Evolutionary conservation across 2,113 vertebrate species (phyloP).

Genomic region (Panurus biarmicus): DNA sequence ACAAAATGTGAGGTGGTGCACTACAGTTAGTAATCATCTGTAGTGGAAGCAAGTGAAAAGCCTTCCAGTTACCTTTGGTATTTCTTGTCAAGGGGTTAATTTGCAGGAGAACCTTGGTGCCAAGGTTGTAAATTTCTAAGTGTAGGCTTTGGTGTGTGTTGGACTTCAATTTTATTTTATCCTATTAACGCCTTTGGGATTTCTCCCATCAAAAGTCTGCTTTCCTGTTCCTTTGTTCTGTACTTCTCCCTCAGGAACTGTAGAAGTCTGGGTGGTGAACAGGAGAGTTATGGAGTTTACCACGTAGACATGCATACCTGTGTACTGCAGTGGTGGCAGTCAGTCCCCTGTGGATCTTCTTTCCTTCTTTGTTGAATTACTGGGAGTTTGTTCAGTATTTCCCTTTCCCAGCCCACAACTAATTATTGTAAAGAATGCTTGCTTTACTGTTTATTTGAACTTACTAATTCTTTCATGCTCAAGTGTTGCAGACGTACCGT

Average conservation of each 20-base stretch:
- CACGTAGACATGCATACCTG: fast-evolving
- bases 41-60: neutral
- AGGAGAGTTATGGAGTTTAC: neutral
- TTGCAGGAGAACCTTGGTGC: neutral
- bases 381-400: neutral
- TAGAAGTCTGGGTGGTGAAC: neutral
- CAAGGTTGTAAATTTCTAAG: neutral
- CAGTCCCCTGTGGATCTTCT: neutral
- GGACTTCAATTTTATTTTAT: neutral
- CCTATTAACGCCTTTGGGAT: neutral
- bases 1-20: neutral
- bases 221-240: neutral
- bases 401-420: neutral
- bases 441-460: neutral
- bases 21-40: neutral
- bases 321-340: neutral
- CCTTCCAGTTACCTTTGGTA: neutral
- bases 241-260: neutral
- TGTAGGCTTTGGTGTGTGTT: neutral
- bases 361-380: neutral
- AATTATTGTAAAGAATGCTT: neutral
- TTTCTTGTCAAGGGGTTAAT: neutral
- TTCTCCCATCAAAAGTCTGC: neutral
- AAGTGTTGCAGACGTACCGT: neutral
- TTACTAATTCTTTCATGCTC: neutral